Percentiles rank a stretch among this genome's conserved stretches.
Evolutionary conservation across 2,797 vertebrate genomes (phyloP).

Genomic region (Cercopithecus neglectus): DNA sequence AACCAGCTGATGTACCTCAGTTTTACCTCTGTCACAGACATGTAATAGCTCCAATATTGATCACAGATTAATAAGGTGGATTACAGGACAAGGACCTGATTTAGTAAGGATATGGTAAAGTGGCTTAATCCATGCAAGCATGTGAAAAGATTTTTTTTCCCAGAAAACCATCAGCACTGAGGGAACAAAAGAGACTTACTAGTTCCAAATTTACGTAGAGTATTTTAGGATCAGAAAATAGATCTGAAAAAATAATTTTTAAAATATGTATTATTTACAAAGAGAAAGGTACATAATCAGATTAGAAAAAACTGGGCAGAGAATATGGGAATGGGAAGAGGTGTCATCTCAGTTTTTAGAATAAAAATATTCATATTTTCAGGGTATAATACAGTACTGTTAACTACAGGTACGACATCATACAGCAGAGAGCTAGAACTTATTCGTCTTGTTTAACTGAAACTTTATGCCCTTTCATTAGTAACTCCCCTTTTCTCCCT

Average conservation of each 20-base stretch:
- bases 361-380: not conserved
- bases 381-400: not conserved
- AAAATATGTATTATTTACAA: not conserved
- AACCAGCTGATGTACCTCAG: not conserved
- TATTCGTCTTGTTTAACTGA: not conserved
- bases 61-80: not conserved
- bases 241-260: not conserved
- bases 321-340: not conserved
- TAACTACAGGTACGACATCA: not conserved
- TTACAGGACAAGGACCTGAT: not conserved
- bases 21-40: not conserved
- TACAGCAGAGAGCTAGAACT: not conserved
- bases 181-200: not conserved
- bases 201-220: not conserved
- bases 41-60: not conserved
- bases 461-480: not conserved
- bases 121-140: not conserved
- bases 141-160: too few relatives aligned
- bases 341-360: not conserved
- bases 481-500: not conserved
- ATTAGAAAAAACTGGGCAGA: not conserved
- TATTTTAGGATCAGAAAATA: not conserved
- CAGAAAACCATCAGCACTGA: not conserved
- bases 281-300: not conserved
- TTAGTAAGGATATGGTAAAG: not conserved